Evolutionary conservation across 2,888 invertebrate genomes (phyloP).

Genomic region (Hofmannophila pseudospretella): DNA sequence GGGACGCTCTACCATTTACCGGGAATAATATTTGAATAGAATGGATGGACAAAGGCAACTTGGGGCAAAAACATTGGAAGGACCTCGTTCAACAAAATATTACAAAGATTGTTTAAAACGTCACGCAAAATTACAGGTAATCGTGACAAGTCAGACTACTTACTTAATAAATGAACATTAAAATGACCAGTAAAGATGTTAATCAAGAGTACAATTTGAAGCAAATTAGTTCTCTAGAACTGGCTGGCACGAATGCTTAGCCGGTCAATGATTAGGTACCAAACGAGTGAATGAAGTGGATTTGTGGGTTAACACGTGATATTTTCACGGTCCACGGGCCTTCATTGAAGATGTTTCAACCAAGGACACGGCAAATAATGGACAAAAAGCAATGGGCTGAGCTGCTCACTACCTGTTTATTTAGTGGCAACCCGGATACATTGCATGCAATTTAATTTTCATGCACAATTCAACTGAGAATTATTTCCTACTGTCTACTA

Average conservation of each 20-base stretch:
- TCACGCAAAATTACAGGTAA: conserved; percentile 1
- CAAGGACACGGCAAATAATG: conserved; percentile 46
- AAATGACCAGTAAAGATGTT: conserved; percentile 1
- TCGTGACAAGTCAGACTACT: background rate
- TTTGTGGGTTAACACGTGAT: conserved; percentile 38
- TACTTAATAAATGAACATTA: background rate
- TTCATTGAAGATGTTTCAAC: conserved; percentile 47
- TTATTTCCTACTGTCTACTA: conserved; percentile 20
- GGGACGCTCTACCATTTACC: conserved; percentile 56
- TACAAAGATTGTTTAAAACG: conserved; percentile 14
- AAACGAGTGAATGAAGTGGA: conserved; percentile 5
- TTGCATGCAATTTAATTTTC: conserved; percentile 23
- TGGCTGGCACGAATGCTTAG: conserved; percentile 3
- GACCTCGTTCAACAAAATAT: conserved; percentile 7
- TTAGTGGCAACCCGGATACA: conserved; percentile 24
- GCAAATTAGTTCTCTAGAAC: background rate
- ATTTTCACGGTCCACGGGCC: conserved; percentile 48
- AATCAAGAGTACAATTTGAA: background rate
- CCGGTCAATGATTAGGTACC: conserved; percentile 1
- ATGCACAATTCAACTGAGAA: conserved; percentile 13
- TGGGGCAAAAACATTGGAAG: conserved; percentile 21
- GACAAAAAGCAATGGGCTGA: conserved; percentile 29
- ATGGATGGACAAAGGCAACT: conserved; percentile 46
- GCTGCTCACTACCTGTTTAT: conserved; percentile 27
- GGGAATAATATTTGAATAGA: conserved; percentile 60